Conservation (phyloP, 2,113 vertebrate genomes). For the Lampris incognitus region DNA sequence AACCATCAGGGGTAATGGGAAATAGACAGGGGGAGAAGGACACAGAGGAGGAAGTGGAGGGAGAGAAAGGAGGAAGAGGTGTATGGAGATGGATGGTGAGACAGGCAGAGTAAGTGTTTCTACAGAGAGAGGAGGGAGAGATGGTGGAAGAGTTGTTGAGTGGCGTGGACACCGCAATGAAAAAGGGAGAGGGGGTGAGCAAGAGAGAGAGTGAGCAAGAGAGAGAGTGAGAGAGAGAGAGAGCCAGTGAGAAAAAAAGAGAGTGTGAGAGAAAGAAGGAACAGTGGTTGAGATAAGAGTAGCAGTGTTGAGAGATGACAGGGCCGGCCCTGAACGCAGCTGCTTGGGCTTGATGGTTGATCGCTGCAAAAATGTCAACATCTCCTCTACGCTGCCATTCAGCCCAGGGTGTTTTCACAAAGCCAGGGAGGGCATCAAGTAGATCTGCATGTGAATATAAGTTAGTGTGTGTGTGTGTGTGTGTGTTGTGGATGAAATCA, state of each 20-base stretch:
- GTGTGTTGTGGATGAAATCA: conserved; percentile 20
- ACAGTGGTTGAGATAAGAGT: conserved; percentile 75
- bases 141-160: too few species aligned
- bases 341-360: conserved; percentile 81
- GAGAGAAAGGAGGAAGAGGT: too few species aligned
- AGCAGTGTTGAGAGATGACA: conserved; percentile 79
- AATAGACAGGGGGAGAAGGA: not conserved
- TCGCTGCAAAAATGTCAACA: conserved; percentile 84
- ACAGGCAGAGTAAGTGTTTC: too few species aligned
- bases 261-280: conserved; percentile 9
- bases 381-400: conserved; percentile 75
- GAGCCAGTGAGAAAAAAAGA: conserved; percentile 1
- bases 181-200: too few species aligned
- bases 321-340: conserved; percentile 73
- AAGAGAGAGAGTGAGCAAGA: conserved; percentile 23
- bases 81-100: too few species aligned
- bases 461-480: conserved; percentile 12
- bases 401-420: conserved; percentile 68
- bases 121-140: too few species aligned
- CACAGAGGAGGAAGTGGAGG: too few species aligned
- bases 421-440: conserved; percentile 38
- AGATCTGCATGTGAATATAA: conserved; percentile 9
- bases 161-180: too few species aligned
- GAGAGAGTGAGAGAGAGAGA: conserved; percentile 10
- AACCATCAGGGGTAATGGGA: not conserved